Base-by-base conservation (phyloP, 1,140 invertebrate species). In the Artemia franciscana region DNA sequence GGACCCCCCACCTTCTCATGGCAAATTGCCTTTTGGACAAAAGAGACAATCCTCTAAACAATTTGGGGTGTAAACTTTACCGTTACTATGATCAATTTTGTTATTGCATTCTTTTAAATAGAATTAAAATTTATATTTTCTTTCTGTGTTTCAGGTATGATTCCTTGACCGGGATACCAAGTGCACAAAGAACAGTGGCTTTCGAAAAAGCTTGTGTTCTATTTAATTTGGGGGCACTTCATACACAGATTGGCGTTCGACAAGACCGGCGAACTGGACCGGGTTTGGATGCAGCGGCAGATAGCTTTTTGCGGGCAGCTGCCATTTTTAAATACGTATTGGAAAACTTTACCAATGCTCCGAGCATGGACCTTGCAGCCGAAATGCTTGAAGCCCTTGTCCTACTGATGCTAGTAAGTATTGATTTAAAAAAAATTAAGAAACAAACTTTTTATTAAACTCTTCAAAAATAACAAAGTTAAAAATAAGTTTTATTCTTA, bases 131-230 rank as follows among this genome's bases (percentile, higher is more conserved):
- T n/a, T n/a, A n/a, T n/a, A n/a, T n/a, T n/a, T n/a, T n/a, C n/a
- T n/a, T n/a, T n/a, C n/a, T n/a, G n/a, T n/a, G n/a, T n/a, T n/a
- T n/a, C n/a, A 80, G 79, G 79, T 82, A 79, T 70, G 81, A 83
- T 68, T 79, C 78, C 3, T 70, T 83, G 67, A 76, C 79, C 74
- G 87, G 91, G 26, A 86, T 94, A 18, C 90, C 91, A 23, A 91
- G 85, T 62, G 88, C 86, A 69, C 92, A 95, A 73, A 78, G 87
- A 65, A 92, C 91, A 1, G 86, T 94, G 24, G 89, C 90, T 21
- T 95, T 95, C 71, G 92, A 96, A 73, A 95, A 95, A 74, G 91
- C 91, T 0, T 91, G 88, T 70, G 82, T 94, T 15, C 75, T 96
- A 26, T 96, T 95, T 74, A 97, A 97, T 72, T 84, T 92, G 64